Conservation (phyloP, 2,888 invertebrate genomes). For the Callimorpha dominula region DNA sequence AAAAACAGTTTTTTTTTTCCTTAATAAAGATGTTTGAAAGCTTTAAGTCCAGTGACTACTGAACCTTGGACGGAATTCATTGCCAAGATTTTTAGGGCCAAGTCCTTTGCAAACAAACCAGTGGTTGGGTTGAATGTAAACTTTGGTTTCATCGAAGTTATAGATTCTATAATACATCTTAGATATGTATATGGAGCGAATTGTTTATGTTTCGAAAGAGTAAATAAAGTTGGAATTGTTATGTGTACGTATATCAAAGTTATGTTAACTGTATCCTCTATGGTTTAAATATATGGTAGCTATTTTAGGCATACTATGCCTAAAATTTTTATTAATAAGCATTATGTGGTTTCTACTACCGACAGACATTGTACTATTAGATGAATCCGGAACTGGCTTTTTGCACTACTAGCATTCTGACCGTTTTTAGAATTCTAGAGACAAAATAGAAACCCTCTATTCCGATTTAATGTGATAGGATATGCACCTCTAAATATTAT, state of each 20-base stretch:
- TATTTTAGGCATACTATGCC: not conserved
- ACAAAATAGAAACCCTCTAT: no score
- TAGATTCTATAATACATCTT: constrained; percentile 20
- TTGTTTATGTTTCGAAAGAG: constrained; percentile 17
- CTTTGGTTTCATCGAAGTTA: constrained; percentile 18
- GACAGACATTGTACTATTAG: no score
- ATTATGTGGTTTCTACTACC: no score
- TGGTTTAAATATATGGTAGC: not conserved
- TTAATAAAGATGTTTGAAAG: constrained; percentile 21
- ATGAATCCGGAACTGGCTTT: no score
- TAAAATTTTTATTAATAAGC: no score
- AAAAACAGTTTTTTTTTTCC: not conserved
- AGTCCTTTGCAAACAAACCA: constrained; percentile 19
- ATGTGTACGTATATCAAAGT: not conserved
- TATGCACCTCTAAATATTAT: no score
- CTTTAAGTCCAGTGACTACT: constrained; percentile 10
- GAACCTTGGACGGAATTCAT: constrained; percentile 13
- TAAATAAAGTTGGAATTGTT: constrained; percentile 11
- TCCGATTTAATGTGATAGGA: no score
- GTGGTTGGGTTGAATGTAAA: constrained; percentile 6
- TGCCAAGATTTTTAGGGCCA: constrained; percentile 12
- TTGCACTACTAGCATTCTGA: no score
- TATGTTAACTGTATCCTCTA: not conserved
- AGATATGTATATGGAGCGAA: constrained; percentile 12
- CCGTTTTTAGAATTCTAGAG: no score